Conservation (phyloP, 2,888 invertebrate genomes). For the Suillia variegata region DNA sequence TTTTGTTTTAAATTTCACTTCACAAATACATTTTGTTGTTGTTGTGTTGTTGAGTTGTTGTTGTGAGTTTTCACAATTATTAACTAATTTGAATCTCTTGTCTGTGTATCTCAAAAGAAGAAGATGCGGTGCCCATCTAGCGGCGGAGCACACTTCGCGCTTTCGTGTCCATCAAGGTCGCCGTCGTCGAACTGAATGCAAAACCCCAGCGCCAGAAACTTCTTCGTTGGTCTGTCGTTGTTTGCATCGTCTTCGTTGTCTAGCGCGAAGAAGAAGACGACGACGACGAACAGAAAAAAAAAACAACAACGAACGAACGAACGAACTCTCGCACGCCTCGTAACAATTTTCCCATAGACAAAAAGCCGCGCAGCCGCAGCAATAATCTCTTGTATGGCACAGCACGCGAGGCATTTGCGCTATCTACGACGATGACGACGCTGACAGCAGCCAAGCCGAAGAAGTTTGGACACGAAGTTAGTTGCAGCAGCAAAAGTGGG, state of each 20-base stretch:
- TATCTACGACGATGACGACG: too few species aligned
- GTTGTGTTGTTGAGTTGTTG: too few species aligned
- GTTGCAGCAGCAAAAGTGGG: neutral
- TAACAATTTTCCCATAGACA: slow-evolving; percentile 1
- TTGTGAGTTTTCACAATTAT: too few species aligned
- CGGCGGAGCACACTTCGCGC: slow-evolving; percentile 40
- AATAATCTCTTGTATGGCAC: too few species aligned
- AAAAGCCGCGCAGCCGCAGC: neutral
- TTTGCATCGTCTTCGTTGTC: neutral
- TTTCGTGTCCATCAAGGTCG: slow-evolving; percentile 62
- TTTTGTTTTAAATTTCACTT: neutral
- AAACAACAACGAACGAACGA: neutral
- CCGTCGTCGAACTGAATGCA: slow-evolving; percentile 59
- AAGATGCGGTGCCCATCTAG: neutral
- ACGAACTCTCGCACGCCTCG: neutral
- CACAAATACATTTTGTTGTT: neutral
- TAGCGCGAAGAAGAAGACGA: neutral
- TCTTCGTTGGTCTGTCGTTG: slow-evolving; percentile 34
- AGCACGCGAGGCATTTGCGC: too few species aligned
- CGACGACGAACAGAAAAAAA: too few species aligned
- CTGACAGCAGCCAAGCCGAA: neutral
- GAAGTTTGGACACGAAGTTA: neutral
- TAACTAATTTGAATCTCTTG: too few species aligned
- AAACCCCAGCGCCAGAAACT: slow-evolving; percentile 35
- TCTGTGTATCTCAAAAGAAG: too few species aligned